phyloP scores from a whole-genome alignment of 2,113 vertebrate genomes.

The Neotoma lepida region DNA sequence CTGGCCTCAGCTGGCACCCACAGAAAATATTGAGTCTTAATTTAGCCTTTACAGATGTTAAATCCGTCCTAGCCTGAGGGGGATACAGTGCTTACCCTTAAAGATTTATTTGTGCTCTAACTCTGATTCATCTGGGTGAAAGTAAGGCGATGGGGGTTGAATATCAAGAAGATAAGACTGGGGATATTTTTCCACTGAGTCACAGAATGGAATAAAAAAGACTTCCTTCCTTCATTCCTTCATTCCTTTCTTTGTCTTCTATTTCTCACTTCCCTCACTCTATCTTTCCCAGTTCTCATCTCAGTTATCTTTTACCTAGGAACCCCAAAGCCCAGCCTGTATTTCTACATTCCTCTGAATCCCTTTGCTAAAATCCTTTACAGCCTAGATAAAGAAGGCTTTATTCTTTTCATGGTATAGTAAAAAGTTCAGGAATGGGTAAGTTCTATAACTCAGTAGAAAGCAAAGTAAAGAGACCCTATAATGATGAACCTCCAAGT shows the following conservation, averaged over 20 bases:
- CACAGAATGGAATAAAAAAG: neutral
- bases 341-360: neutral
- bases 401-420: neutral
- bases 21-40: constrained; percentile 51
- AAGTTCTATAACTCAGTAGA: neutral
- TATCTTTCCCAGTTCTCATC: constrained; percentile 11
- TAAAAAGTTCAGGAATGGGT: neutral
- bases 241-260: neutral
- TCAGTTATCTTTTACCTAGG: constrained; percentile 7
- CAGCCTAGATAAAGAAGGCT: neutral
- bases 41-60: constrained; percentile 57
- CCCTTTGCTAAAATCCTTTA: neutral
- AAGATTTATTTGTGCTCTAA: constrained; percentile 44
- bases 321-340: neutral
- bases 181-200: neutral
- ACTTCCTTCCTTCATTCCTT: neutral
- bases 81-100: constrained; percentile 14
- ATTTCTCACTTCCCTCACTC: neutral
- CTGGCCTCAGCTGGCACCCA: constrained; percentile 55
- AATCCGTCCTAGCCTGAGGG: constrained; percentile 58
- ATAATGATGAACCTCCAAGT: neutral
- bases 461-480: neutral
- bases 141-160: neutral
- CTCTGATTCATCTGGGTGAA: constrained; percentile 4
- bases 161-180: neutral